phyloP scores from a whole-genome alignment of 2,888 invertebrate species.

The Fissipunctia ypsillon region DNA sequence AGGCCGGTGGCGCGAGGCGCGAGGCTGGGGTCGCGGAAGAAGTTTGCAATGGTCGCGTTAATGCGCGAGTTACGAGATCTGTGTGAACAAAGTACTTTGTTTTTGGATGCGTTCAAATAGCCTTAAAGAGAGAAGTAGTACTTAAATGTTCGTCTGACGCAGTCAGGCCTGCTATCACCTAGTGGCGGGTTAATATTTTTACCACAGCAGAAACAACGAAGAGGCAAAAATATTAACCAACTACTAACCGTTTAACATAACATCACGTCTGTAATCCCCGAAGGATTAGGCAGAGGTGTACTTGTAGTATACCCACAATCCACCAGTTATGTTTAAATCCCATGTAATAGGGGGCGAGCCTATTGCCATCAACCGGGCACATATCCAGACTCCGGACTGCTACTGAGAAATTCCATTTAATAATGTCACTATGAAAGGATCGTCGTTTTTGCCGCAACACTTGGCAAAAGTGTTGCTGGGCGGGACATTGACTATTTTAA shows the following conservation, averaged over 20 bases:
- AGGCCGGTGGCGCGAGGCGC: conserved; percentile 72
- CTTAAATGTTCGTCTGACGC: background rate
- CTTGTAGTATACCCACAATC: too few species aligned
- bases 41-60: conserved; percentile 81
- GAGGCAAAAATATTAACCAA: background rate
- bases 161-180: background rate
- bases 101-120: conserved; percentile 33
- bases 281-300: background rate
- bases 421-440: too few species aligned
- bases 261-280: background rate
- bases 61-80: too few species aligned
- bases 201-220: background rate
- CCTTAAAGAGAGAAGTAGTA: background rate
- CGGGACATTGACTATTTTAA: too few species aligned
- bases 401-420: too few species aligned
- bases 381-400: too few species aligned
- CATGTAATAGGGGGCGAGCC: too few species aligned
- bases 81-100: background rate
- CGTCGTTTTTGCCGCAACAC: too few species aligned
- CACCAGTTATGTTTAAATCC: too few species aligned
- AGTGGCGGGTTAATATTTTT: background rate
- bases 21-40: conserved; percentile 71
- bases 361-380: too few species aligned
- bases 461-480: too few species aligned
- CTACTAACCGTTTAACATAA: background rate